Conservation (phyloP, 2,888 invertebrate species). For the Elgonia sp. region DNA sequence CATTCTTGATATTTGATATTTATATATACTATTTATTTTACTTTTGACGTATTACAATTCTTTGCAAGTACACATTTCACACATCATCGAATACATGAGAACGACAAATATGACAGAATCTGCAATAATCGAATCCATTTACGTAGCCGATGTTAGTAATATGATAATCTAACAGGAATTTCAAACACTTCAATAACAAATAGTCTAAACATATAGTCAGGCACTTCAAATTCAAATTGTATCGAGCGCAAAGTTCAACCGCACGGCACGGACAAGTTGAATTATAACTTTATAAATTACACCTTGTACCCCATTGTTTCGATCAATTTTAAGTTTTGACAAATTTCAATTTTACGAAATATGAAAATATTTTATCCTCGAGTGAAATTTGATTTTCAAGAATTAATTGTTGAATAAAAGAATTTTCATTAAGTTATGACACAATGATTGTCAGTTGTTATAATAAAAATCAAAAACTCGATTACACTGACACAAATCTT, state of each 20-base stretch:
- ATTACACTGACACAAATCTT: background rate
- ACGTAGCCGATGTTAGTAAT: background rate
- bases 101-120: background rate
- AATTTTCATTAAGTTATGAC: background rate
- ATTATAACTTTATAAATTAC: background rate
- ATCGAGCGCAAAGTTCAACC: background rate
- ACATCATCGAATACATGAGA: background rate
- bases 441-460: background rate
- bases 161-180: slow-evolving; percentile 3
- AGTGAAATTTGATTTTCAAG: background rate
- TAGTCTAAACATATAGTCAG: background rate
- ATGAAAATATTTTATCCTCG: background rate
- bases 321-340: background rate
- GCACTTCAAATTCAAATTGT: background rate
- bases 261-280: background rate
- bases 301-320: background rate
- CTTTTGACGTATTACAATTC: too few species aligned
- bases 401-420: background rate
- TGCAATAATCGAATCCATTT: background rate
- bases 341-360: background rate
- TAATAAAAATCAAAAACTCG: background rate
- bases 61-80: too few species aligned
- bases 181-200: slow-evolving; percentile 8
- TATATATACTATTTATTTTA: too few species aligned
- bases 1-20: too few species aligned